Conservation (phyloP, 64 coral and sea anemone genomes). For the Trachythela sp. region DNA sequence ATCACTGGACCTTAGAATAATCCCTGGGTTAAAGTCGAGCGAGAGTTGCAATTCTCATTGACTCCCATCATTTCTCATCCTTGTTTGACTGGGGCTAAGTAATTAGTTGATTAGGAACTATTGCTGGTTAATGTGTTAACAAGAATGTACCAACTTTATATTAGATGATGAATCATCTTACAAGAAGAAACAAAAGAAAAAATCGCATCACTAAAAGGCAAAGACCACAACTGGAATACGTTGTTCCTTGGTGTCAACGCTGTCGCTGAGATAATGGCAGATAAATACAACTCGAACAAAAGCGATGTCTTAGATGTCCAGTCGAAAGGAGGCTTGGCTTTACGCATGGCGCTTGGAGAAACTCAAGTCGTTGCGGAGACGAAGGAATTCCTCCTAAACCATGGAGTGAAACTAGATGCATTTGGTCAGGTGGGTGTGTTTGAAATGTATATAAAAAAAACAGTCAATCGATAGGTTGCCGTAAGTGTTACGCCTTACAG, state of each 20-base stretch:
- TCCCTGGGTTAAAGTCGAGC: too few relatives aligned
- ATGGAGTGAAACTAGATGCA: conserved; percentile 93
- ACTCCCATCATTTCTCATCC: too few relatives aligned
- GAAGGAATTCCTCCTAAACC: conserved; percentile 67
- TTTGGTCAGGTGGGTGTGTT: conserved; percentile 57
- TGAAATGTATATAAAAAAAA: too few relatives aligned
- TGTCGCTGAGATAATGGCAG: conserved; percentile 94
- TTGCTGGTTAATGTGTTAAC: neutral
- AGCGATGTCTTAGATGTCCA: conserved; percentile 76
- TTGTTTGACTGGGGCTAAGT: too few relatives aligned
- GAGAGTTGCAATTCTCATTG: too few relatives aligned
- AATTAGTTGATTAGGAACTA: too few relatives aligned
- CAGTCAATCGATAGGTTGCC: too few relatives aligned
- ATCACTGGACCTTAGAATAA: too few relatives aligned
- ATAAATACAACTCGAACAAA: conserved; percentile 87
- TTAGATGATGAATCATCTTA: conserved; percentile 22
- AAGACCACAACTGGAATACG: conserved; percentile 97
- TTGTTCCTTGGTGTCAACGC: conserved; percentile 88
- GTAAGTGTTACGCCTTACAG: too few relatives aligned
- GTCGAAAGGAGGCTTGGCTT: conserved; percentile 80
- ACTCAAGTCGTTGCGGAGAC: conserved; percentile 98
- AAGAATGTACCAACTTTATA: conserved; percentile 20
- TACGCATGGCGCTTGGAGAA: conserved; percentile 96
- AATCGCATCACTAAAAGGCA: conserved; percentile 58
- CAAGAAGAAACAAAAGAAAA: conserved; percentile 84